Evolutionary conservation across 2,797 vertebrate genomes (phyloP).

Genomic region (Girardinus metallicus): DNA sequence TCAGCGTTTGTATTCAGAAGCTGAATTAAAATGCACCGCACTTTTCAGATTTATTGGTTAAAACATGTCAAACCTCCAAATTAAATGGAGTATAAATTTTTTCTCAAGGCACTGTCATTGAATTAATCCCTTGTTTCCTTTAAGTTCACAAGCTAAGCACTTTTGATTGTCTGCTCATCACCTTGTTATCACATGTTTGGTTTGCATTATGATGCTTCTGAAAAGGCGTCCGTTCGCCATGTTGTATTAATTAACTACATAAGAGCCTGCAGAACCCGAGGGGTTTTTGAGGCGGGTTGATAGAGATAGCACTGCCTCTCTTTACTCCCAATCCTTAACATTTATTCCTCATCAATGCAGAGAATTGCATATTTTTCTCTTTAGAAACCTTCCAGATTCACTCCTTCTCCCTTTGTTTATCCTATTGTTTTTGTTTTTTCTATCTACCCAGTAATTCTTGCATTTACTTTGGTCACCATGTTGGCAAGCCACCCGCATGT

Average conservation of each 20-base stretch:
- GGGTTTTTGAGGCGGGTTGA: constrained; percentile 9
- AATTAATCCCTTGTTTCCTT: not conserved
- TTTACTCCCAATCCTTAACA: constrained; percentile 28
- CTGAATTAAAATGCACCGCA: not conserved
- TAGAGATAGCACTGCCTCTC: constrained; percentile 20
- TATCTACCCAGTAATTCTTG: constrained; percentile 31
- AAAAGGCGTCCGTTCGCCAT: constrained; percentile 54
- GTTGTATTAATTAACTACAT: constrained; percentile 75
- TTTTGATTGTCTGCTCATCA: constrained; percentile 10
- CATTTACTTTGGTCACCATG: constrained; percentile 32
- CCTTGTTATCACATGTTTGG: constrained; percentile 29
- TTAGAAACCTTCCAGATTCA: constrained; percentile 21
- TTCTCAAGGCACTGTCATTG: not conserved
- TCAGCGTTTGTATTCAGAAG: not conserved
- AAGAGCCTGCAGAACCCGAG: constrained; percentile 43
- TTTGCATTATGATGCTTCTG: constrained; percentile 35
- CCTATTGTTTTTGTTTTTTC: constrained; percentile 28
- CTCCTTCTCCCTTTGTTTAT: constrained; percentile 23
- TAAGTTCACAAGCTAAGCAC: constrained; percentile 1
- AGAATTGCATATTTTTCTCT: constrained; percentile 32
- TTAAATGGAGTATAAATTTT: not conserved
- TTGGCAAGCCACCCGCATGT: constrained; percentile 41
- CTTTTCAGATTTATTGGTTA: not conserved
- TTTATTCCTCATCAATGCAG: constrained; percentile 25
- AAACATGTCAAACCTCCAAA: not conserved